Percentiles rank a stretch among this genome's conserved stretches.
These are phyloP conservation scores for Gallirallus australis DNA, from an alignment of 2,797 vertebrate species.

Conservation along the genomic window DNA sequence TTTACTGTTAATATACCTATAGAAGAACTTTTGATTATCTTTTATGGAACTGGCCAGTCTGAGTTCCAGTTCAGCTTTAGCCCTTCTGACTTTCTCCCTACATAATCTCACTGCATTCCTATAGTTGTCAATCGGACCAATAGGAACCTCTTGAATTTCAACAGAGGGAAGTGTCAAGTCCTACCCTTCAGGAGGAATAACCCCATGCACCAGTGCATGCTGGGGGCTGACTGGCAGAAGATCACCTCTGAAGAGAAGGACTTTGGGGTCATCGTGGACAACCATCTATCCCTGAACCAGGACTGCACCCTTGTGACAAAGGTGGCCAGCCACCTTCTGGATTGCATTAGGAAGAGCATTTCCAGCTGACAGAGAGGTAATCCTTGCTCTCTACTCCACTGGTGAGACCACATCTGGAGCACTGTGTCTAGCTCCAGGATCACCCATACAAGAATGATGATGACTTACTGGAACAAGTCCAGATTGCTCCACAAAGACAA, in stretches of 20 bases:
- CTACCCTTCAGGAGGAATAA: neutral
- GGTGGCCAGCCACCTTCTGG: neutral
- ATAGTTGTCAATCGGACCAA: too few relatives aligned
- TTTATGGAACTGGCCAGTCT: too few relatives aligned
- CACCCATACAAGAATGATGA: neutral
- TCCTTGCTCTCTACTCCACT: neutral
- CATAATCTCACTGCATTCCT: too few relatives aligned
- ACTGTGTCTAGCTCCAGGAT: neutral
- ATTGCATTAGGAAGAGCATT: neutral
- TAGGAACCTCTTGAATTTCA: neutral
- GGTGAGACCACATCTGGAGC: too few relatives aligned
- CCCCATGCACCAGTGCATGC: neutral
- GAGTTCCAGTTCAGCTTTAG: too few relatives aligned
- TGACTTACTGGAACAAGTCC: neutral
- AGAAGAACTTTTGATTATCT: too few relatives aligned
- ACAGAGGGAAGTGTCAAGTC: neutral
- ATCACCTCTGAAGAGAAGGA: too few relatives aligned
- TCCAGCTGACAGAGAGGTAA: neutral
- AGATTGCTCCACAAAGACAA: neutral
- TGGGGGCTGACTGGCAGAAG: too few relatives aligned
- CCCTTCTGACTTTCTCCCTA: too few relatives aligned
- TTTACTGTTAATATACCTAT: too few relatives aligned
- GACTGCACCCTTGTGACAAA: neutral
- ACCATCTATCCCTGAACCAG: neutral
- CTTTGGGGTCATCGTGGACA: neutral